A percentile compares a stretch with the other conserved stretches of the same genome.
These are phyloP conservation scores for Salminus brasiliensis DNA, from an alignment of 2,113 vertebrate species.

Conservation along the genomic window DNA sequence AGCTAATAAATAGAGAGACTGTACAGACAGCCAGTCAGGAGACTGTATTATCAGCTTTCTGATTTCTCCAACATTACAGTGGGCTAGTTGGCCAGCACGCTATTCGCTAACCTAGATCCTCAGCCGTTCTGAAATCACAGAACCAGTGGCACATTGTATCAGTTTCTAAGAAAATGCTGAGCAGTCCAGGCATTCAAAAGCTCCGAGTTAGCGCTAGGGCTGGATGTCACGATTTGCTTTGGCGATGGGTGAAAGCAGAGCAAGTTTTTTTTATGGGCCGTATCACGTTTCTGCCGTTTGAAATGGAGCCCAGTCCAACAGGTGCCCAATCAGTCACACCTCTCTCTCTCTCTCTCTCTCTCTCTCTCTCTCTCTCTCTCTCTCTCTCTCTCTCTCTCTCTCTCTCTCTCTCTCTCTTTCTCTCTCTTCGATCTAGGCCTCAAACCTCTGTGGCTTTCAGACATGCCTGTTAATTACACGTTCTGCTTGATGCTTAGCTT, in stretches of 20 bases:
- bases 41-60: too few species aligned
- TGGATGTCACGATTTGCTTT: conserved; percentile 6
- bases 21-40: too few species aligned
- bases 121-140: background rate
- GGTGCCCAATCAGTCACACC: conserved; percentile 78
- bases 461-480: conserved; percentile 42
- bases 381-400: background rate
- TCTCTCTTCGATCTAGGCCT: background rate
- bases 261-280: conserved; percentile 43
- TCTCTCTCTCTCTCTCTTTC: too few species aligned
- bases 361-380: too few species aligned
- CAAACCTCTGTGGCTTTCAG: conserved; percentile 22
- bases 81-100: too few species aligned
- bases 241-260: conserved; percentile 44
- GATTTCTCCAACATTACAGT: too few species aligned
- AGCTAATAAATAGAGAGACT: too few species aligned
- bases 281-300: conserved; percentile 69
- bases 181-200: conserved; percentile 10
- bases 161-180: conserved; percentile 14
- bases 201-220: background rate
- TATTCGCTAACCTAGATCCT: too few species aligned
- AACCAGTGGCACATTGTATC: conserved; percentile 7
- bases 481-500: conserved; percentile 36
- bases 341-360: background rate
- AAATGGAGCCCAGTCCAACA: conserved; percentile 74